Evolutionary conservation across 2,797 vertebrate genomes (phyloP).

Genomic region (Siniperca undulata): DNA sequence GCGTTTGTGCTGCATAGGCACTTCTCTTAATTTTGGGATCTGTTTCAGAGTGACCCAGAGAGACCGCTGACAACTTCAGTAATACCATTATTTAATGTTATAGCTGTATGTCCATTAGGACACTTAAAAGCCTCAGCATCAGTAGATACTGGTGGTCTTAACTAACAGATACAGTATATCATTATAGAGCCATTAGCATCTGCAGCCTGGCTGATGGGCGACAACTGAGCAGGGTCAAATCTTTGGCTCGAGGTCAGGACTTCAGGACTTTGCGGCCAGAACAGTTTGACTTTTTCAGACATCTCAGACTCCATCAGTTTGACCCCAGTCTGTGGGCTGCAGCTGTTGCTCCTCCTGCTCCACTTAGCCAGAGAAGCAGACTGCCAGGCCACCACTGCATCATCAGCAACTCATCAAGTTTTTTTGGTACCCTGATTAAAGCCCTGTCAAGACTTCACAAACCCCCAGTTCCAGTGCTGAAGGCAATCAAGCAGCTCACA

Average conservation of each 20-base stretch:
- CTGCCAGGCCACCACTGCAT: conserved; percentile 45
- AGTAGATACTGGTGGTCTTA: conserved; percentile 29
- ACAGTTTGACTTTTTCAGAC: conserved; percentile 20
- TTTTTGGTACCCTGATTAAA: conserved; percentile 58
- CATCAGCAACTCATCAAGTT: conserved; percentile 62
- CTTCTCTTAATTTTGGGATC: conserved; percentile 71
- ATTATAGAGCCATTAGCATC: conserved; percentile 12
- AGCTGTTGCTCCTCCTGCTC: conserved; percentile 60
- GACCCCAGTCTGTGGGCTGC: conserved; percentile 51
- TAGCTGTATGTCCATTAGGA: conserved; percentile 28
- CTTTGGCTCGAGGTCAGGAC: conserved; percentile 36
- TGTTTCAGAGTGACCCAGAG: conserved; percentile 69
- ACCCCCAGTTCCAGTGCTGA: conserved; percentile 19
- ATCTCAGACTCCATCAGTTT: conserved; percentile 34
- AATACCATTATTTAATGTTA: conserved; percentile 49
- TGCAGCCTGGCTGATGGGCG: neutral
- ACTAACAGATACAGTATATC: conserved; percentile 27
- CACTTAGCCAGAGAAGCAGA: conserved; percentile 38
- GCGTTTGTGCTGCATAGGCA: conserved; percentile 68
- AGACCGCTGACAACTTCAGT: conserved; percentile 63
- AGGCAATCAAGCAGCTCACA: conserved; percentile 53
- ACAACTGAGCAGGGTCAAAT: conserved; percentile 19
- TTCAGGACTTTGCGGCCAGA: neutral
- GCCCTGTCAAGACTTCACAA: conserved; percentile 49
- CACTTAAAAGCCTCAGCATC: conserved; percentile 35